Evolutionary conservation across 2,888 invertebrate genomes (phyloP).

Genomic region (Pristionchus arcanus): DNA sequence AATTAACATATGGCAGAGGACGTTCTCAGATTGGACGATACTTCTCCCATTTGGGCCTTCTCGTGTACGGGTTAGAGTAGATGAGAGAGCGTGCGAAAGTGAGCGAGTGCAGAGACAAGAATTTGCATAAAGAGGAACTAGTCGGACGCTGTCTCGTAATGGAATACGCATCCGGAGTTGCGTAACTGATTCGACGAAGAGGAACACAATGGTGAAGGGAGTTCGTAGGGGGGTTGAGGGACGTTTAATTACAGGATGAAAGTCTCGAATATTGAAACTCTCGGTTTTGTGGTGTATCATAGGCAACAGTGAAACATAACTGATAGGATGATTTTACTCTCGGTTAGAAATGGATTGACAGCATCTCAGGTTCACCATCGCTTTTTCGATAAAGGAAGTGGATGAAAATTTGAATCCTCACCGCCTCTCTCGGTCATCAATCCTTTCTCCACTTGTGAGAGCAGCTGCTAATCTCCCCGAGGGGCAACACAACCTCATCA

Average conservation of each 20-base stretch:
- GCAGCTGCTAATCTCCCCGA: not conserved
- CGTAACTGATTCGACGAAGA: conserved; percentile 8
- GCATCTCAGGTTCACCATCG: no score
- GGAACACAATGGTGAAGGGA: not conserved
- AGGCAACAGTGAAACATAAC: not conserved
- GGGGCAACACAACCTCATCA: conserved; percentile 30
- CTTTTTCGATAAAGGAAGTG: not conserved
- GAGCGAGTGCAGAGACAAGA: not conserved
- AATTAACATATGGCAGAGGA: conserved; percentile 14
- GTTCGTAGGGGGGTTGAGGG: not conserved
- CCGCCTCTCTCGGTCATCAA: not conserved
- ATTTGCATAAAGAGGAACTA: conserved; percentile 50
- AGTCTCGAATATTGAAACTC: not conserved
- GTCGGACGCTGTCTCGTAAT: not conserved
- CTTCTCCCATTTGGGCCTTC: not conserved
- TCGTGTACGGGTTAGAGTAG: not conserved
- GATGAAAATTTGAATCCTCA: not conserved
- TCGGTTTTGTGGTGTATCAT: not conserved
- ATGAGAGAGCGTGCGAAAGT: not conserved
- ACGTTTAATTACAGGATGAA: no score
- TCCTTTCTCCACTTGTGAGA: not conserved
- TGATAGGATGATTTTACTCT: not conserved
- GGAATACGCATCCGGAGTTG: conserved; percentile 40
- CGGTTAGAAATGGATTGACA: no score
- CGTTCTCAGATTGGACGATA: not conserved